Conservation (phyloP, 1,140 invertebrate genomes). For the Ceratitis capitata region DNA sequence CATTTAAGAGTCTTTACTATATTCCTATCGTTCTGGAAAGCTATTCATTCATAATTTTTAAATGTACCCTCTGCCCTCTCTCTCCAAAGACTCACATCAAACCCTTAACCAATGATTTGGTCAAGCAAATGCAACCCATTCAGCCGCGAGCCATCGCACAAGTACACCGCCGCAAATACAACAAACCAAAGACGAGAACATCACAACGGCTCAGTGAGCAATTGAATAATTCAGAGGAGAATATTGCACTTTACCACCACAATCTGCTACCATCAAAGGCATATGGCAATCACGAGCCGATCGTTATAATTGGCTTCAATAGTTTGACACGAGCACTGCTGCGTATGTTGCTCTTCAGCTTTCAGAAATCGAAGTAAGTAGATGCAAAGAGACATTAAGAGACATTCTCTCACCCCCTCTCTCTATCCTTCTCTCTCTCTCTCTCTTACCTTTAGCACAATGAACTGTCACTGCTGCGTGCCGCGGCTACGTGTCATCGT, state of each 20-base stretch:
- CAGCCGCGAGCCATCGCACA: conserved; percentile 46
- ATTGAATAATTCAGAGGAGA: conserved; percentile 43
- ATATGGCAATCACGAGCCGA: conserved; percentile 47
- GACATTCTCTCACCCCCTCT: too few species aligned
- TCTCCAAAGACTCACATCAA: background rate
- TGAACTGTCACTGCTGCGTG: conserved; percentile 46
- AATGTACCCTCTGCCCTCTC: too few species aligned
- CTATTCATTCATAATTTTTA: too few species aligned
- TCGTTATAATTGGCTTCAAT: conserved; percentile 55
- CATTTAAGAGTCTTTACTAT: too few species aligned
- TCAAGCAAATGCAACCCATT: conserved; percentile 54
- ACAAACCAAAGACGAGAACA: background rate
- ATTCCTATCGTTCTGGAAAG: too few species aligned
- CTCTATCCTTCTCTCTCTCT: background rate
- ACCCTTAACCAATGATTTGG: conserved; percentile 46
- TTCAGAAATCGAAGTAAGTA: conserved; percentile 54
- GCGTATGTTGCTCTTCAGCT: conserved; percentile 51
- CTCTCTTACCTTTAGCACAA: conserved; percentile 7
- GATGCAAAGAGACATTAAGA: too few species aligned
- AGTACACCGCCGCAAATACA: background rate
- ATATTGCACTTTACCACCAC: conserved; percentile 49
- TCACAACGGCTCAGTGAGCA: background rate
- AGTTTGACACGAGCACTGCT: conserved; percentile 50
- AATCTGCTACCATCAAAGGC: conserved; percentile 49
- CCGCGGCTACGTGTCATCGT: conserved; percentile 48